These are phyloP conservation scores for Chrysemys picta DNA, from an alignment of 2,113 vertebrate genomes.

Conservation along the genomic window DNA sequence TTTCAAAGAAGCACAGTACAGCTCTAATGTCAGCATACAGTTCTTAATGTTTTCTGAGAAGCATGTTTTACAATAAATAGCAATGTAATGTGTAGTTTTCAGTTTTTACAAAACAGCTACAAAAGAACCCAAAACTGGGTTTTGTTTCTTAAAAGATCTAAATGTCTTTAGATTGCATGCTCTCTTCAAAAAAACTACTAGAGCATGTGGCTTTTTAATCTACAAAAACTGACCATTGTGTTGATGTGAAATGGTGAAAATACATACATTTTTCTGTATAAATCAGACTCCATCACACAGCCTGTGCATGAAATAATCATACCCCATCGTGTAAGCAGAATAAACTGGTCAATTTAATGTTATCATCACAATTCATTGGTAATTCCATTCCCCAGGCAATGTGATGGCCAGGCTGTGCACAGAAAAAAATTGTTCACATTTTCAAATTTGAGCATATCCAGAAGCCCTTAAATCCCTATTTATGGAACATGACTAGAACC, in stretches of 20 bases:
- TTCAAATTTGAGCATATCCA: constrained; percentile 63
- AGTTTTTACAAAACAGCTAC: constrained; percentile 2
- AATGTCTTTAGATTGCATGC: background rate
- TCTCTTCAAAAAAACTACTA: constrained; percentile 10
- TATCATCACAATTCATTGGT: constrained; percentile 52
- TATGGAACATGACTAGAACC: constrained; percentile 54
- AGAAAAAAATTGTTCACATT: background rate
- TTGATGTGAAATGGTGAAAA: constrained; percentile 3
- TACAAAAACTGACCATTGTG: constrained; percentile 37
- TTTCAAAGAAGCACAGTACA: constrained; percentile 4
- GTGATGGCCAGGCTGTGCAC: constrained; percentile 57
- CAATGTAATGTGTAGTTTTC: background rate
- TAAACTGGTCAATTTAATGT: constrained; percentile 56
- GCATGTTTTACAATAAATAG: constrained; percentile 18
- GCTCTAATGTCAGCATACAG: constrained; percentile 30
- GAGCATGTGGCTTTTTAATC: constrained; percentile 1
- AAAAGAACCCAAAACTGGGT: constrained; percentile 3
- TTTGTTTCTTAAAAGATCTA: constrained; percentile 19
- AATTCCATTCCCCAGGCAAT: constrained; percentile 41
- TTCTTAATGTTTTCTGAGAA: constrained; percentile 46
- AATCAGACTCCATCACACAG: constrained; percentile 13
- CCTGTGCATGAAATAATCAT: constrained; percentile 45
- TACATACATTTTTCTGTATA: constrained; percentile 21
- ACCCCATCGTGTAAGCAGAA: constrained; percentile 42
- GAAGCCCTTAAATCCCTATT: constrained; percentile 63